Conservation (phyloP, 1,140 invertebrate genomes). For the Lordiphosa collinella region DNA sequence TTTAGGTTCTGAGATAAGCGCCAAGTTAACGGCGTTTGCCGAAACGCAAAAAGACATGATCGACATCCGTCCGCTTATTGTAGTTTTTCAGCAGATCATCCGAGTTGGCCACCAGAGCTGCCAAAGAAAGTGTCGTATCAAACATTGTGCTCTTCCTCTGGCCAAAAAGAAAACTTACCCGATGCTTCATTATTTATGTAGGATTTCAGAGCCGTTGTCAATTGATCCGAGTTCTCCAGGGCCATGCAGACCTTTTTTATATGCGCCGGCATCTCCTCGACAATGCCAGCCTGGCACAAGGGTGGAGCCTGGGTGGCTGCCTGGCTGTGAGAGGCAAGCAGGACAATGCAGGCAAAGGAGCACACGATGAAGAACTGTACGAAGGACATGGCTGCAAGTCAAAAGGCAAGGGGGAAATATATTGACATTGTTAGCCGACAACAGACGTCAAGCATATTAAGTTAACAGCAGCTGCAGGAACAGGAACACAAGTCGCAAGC, state of each 20-base stretch:
- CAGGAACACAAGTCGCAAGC: background rate
- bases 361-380: slow-evolving; percentile 51
- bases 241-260: slow-evolving; percentile 77
- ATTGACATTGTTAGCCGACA: slow-evolving; percentile 27
- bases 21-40: slow-evolving; percentile 82
- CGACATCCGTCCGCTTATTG: slow-evolving; percentile 87
- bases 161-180: slow-evolving; percentile 32
- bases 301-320: slow-evolving; percentile 48
- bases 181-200: slow-evolving; percentile 79
- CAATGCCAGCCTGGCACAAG: slow-evolving; percentile 66
- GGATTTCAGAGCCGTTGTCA: slow-evolving; percentile 64
- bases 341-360: slow-evolving; percentile 43
- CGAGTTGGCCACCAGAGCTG: slow-evolving; percentile 65
- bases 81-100: slow-evolving; percentile 78
- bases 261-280: slow-evolving; percentile 75
- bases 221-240: slow-evolving; percentile 74
- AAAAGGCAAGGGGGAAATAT: slow-evolving; percentile 3
- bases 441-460: slow-evolving; percentile 22
- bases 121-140: slow-evolving; percentile 1
- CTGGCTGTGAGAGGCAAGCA: slow-evolving; percentile 43
- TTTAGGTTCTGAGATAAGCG: background rate
- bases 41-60: slow-evolving; percentile 88
- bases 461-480: slow-evolving; percentile 15
- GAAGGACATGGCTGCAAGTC: slow-evolving; percentile 60
- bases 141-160: too few species aligned